Percentiles rank a stretch among this genome's conserved stretches.
Conservation (phyloP, 2,888 invertebrate genomes). For the Alitta virens region DNA sequence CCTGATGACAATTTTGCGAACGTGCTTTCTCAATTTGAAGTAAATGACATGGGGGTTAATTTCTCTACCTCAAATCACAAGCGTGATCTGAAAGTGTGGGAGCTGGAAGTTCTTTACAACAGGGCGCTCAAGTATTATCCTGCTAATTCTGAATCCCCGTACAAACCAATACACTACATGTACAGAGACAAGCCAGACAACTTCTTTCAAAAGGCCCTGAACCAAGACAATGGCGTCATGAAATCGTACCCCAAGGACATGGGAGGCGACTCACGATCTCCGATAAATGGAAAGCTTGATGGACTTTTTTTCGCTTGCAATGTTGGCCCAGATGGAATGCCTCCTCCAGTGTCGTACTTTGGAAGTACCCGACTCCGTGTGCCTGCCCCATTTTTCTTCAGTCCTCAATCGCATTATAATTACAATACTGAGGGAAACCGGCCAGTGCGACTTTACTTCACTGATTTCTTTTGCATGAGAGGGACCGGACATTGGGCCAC, state of each 20-base stretch:
- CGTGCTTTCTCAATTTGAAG: too few species aligned
- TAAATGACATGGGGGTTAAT: too few species aligned
- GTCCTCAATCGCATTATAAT: not conserved
- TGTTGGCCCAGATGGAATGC: not conserved
- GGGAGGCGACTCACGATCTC: slow-evolving; percentile 15
- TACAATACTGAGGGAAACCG: too few species aligned
- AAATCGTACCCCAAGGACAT: slow-evolving; percentile 16
- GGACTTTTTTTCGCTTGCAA: slow-evolving; percentile 16
- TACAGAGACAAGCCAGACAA: too few species aligned
- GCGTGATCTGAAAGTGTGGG: too few species aligned
- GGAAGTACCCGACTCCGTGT: not conserved
- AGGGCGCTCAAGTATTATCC: too few species aligned
- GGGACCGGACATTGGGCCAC: slow-evolving; percentile 10
- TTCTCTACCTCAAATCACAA: too few species aligned
- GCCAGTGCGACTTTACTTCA: slow-evolving; percentile 9
- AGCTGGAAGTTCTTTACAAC: too few species aligned
- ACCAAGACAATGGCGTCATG: slow-evolving; percentile 13
- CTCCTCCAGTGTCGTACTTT: not conserved
- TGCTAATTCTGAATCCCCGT: too few species aligned
- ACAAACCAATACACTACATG: too few species aligned
- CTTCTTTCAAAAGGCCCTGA: too few species aligned
- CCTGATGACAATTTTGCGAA: too few species aligned
- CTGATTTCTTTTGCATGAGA: slow-evolving; percentile 20
- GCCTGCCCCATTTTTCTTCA: not conserved
- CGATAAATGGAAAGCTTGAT: slow-evolving; percentile 15